These are phyloP conservation scores for Drosophila watanabei DNA, from an alignment of 1,140 invertebrate genomes.

Conservation along the genomic window DNA sequence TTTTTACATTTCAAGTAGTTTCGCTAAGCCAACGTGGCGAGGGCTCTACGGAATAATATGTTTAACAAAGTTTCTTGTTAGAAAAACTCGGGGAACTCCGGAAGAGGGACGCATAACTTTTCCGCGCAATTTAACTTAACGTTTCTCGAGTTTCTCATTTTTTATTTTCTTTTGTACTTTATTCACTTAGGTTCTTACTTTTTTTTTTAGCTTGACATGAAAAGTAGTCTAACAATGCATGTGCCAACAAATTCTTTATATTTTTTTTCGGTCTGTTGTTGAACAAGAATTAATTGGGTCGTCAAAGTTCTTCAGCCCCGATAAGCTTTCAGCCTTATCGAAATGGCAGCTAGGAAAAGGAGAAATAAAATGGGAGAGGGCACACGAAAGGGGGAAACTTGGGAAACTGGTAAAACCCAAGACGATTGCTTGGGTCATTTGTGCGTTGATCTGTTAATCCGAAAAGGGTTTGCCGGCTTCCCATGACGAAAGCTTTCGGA, in stretches of 20 bases:
- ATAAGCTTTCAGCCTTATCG: constrained; percentile 68
- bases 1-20: constrained; percentile 80
- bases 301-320: constrained; percentile 68
- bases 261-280: constrained; percentile 31
- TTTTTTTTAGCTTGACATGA: constrained; percentile 16
- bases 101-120: constrained; percentile 65
- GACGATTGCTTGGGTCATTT: constrained; percentile 60
- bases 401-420: constrained; percentile 38
- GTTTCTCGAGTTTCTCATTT: constrained; percentile 54
- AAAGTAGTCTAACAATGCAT: constrained; percentile 54
- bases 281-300: constrained; percentile 74
- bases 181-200: constrained; percentile 23
- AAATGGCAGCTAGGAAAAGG: constrained; percentile 41
- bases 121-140: constrained; percentile 77
- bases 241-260: constrained; percentile 41
- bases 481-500: constrained; percentile 34
- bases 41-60: constrained; percentile 53
- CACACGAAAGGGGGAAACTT: not conserved
- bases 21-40: constrained; percentile 67
- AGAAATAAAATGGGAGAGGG: constrained; percentile 2
- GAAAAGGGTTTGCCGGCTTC: constrained; percentile 56
- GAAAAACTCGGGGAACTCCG: constrained; percentile 28
- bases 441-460: constrained; percentile 77
- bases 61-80: constrained; percentile 58
- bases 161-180: constrained; percentile 50